A percentile compares a stretch with the other conserved stretches of the same genome.
phyloP scores from a whole-genome alignment of 2,797 vertebrate species.

The Neosilurus hyrtlii region DNA sequence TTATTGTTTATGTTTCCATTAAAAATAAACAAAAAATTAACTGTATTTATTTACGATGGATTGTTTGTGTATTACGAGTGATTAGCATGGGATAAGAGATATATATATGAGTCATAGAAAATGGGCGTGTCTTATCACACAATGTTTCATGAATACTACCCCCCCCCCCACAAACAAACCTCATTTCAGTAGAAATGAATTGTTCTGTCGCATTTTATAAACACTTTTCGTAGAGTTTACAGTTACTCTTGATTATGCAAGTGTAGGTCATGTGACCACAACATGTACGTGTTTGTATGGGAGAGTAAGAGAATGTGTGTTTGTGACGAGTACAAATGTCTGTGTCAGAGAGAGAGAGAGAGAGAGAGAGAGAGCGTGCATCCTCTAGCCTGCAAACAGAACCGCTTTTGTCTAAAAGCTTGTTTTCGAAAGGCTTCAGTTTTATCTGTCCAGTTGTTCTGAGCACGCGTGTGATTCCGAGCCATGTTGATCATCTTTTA shows the following conservation, averaged over 20 bases:
- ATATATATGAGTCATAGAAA: background rate
- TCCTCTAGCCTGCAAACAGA: constrained; percentile 65
- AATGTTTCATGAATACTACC: background rate
- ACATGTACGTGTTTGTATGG: background rate
- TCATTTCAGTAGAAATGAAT: background rate
- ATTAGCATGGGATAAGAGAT: background rate
- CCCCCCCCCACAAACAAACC: background rate
- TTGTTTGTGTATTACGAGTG: background rate
- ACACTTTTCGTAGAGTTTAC: no score
- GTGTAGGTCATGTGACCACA: background rate
- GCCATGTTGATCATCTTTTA: background rate
- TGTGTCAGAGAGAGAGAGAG: background rate
- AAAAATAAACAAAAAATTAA: background rate
- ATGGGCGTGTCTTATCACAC: background rate
- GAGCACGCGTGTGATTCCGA: background rate
- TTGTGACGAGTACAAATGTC: no score
- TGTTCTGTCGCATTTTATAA: background rate
- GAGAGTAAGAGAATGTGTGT: background rate
- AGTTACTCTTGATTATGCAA: background rate
- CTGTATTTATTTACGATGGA: no score
- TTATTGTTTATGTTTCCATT: background rate
- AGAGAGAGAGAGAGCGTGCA: constrained; percentile 2
- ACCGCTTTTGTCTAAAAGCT: constrained; percentile 72
- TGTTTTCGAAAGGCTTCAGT: constrained; percentile 71
- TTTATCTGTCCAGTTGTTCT: constrained; percentile 20